Conservation (phyloP, 2,797 vertebrate species). For the Anguilla pacifica region DNA sequence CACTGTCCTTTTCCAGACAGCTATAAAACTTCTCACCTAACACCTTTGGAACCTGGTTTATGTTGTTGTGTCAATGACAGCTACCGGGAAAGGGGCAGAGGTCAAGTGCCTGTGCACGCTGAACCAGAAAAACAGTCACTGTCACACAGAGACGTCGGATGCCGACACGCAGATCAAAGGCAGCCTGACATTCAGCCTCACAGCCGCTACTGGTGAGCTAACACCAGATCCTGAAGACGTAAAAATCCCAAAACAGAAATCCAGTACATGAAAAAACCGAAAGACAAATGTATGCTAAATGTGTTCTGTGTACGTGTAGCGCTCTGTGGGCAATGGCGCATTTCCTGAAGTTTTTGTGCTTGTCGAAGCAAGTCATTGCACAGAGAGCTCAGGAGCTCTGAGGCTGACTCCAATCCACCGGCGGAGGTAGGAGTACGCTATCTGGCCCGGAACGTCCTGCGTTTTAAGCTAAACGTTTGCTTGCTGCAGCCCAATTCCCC, state of each 20-base stretch:
- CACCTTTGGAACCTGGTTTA: neutral
- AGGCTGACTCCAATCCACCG: slow-evolving; percentile 13
- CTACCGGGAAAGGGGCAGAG: neutral
- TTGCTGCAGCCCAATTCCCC: slow-evolving; percentile 44
- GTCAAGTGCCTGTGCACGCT: neutral
- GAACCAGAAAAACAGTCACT: neutral
- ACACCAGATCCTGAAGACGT: neutral
- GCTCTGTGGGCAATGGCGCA: slow-evolving; percentile 43
- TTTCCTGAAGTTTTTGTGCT: slow-evolving; percentile 68
- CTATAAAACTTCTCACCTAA: neutral
- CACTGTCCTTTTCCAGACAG: neutral
- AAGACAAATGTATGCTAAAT: neutral
- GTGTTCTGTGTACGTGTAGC: slow-evolving; percentile 68
- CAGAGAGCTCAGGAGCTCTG: slow-evolving; percentile 54
- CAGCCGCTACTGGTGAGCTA: neutral
- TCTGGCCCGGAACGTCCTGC: slow-evolving; percentile 17
- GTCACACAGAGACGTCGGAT: neutral
- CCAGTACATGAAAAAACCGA: neutral
- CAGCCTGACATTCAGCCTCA: neutral
- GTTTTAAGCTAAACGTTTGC: slow-evolving; percentile 48
- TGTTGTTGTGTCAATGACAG: neutral
- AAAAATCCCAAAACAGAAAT: neutral
- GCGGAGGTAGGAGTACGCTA: slow-evolving; percentile 4
- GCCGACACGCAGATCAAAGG: neutral
- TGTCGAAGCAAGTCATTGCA: slow-evolving; percentile 73